Evolutionary conservation across 2,888 invertebrate species (phyloP).

Genomic region (Aromia moschata): DNA sequence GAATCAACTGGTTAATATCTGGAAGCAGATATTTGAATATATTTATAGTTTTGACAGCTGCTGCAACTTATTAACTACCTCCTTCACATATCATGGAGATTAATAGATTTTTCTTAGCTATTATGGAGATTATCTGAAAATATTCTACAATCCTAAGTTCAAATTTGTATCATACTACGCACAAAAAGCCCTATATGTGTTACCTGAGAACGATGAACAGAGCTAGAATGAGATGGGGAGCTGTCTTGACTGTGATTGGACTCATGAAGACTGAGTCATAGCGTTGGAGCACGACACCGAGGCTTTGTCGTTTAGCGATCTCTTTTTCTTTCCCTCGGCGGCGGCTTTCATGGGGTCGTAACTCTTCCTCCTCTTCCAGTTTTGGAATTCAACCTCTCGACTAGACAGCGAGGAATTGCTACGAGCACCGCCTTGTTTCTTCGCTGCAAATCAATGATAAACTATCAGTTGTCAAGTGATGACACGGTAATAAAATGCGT

Average conservation of each 20-base stretch:
- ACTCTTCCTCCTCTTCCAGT: slow-evolving; percentile 94
- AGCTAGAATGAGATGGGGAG: slow-evolving; percentile 62
- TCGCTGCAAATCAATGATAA: slow-evolving; percentile 56
- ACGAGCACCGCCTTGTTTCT: slow-evolving; percentile 68
- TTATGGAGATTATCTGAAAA: too few species aligned
- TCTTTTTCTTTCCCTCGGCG: slow-evolving; percentile 80
- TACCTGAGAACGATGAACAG: slow-evolving; percentile 63
- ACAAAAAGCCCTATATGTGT: slow-evolving; percentile 27
- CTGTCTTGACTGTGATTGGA: slow-evolving; percentile 56
- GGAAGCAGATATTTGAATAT: too few species aligned
- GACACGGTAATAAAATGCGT: too few species aligned
- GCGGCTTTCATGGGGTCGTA: slow-evolving; percentile 96
- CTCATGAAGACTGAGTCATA: slow-evolving; percentile 60
- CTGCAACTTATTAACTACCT: too few species aligned
- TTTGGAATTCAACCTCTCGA: slow-evolving; percentile 88
- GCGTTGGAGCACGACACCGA: slow-evolving; percentile 36
- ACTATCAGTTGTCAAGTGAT: too few species aligned
- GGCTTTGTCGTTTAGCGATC: slow-evolving; percentile 61
- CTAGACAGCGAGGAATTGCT: slow-evolving; percentile 76
- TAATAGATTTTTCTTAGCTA: too few species aligned
- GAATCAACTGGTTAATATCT: too few species aligned
- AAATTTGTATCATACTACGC: too few species aligned
- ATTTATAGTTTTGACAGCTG: too few species aligned
- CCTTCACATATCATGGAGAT: too few species aligned
- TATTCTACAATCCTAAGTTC: too few species aligned